Percentiles rank a stretch among this genome's conserved stretches.
phyloP scores from a whole-genome alignment of 1,140 invertebrate species.

The Stegodyphus mimosarum region DNA sequence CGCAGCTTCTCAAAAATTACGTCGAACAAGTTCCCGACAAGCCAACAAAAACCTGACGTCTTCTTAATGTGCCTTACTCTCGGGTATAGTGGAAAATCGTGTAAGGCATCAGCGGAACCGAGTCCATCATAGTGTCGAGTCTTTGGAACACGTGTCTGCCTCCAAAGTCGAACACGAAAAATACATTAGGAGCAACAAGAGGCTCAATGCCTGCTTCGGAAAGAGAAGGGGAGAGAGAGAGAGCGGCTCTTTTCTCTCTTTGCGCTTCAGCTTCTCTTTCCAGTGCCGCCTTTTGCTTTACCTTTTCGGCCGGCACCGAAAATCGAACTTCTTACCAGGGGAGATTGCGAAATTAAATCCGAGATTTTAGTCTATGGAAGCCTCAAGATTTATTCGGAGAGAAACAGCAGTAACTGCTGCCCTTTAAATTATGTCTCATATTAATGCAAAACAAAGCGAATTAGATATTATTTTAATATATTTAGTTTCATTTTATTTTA shows the following conservation, averaged over 20 bases:
- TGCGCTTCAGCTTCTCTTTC: neutral
- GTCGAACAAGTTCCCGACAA: constrained; percentile 58
- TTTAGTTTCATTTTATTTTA: no score
- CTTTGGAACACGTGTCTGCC: constrained; percentile 57
- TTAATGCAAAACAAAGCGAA: no score
- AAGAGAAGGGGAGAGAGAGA: constrained; percentile 14
- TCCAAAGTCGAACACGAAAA: constrained; percentile 62
- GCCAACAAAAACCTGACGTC: constrained; percentile 61
- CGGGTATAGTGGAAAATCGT: constrained; percentile 60
- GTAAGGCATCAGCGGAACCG: constrained; percentile 50
- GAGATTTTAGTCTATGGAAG: no score
- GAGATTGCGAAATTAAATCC: neutral
- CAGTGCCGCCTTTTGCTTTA: constrained; percentile 15
- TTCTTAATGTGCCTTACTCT: constrained; percentile 51
- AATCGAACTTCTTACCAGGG: neutral
- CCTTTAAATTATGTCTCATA: no score
- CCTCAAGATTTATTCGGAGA: no score
- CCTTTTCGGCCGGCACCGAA: constrained; percentile 7
- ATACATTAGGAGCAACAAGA: constrained; percentile 62
- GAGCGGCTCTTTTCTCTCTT: constrained; percentile 1
- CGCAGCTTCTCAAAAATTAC: constrained; percentile 62
- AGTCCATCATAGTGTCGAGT: constrained; percentile 51
- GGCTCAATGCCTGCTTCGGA: constrained; percentile 14
- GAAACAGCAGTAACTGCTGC: no score
- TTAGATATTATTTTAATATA: no score